These are phyloP conservation scores for Olivierus martensii DNA, from an alignment of 1,140 invertebrate species.

Conservation along the genomic window DNA sequence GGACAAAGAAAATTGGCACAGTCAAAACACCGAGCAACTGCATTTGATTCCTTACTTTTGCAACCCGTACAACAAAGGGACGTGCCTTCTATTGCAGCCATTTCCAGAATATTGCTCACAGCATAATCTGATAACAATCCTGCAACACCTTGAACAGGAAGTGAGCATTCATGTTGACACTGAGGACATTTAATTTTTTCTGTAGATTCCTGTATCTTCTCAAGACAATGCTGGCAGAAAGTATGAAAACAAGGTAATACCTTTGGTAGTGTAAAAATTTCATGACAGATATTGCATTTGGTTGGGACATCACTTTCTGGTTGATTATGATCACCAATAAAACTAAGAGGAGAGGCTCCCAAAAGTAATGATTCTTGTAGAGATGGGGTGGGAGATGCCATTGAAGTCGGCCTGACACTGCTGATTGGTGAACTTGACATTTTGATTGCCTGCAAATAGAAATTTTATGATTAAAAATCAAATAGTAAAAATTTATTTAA, in stretches of 20 bases:
- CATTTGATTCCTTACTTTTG: slow-evolving; percentile 69
- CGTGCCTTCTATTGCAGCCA: slow-evolving; percentile 14
- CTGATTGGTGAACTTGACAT: no score
- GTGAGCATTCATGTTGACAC: slow-evolving; percentile 54
- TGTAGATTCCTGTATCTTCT: slow-evolving; percentile 39
- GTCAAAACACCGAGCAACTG: slow-evolving; percentile 77
- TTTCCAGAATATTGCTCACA: slow-evolving; percentile 39
- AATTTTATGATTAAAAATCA: no score
- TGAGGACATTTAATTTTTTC: slow-evolving; percentile 69
- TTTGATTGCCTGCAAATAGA: no score
- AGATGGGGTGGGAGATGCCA: slow-evolving; percentile 17
- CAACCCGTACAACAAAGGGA: slow-evolving; percentile 56
- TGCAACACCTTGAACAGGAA: slow-evolving; percentile 37
- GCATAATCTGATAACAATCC: slow-evolving; percentile 53
- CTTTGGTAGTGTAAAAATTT: slow-evolving; percentile 53
- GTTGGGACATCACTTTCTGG: slow-evolving; percentile 25
- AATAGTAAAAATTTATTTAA: no score
- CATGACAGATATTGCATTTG: slow-evolving; percentile 67
- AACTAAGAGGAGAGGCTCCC: slow-evolving; percentile 11
- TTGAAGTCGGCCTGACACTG: not conserved
- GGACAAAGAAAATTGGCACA: slow-evolving; percentile 89
- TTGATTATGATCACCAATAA: slow-evolving; percentile 10
- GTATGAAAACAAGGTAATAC: slow-evolving; percentile 66
- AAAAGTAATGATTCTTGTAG: slow-evolving; percentile 15
- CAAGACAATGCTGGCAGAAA: slow-evolving; percentile 63